Percentiles rank a stretch among this genome's conserved stretches.
Conservation (phyloP, 2,113 vertebrate genomes). For the Chionodraco myersi region DNA sequence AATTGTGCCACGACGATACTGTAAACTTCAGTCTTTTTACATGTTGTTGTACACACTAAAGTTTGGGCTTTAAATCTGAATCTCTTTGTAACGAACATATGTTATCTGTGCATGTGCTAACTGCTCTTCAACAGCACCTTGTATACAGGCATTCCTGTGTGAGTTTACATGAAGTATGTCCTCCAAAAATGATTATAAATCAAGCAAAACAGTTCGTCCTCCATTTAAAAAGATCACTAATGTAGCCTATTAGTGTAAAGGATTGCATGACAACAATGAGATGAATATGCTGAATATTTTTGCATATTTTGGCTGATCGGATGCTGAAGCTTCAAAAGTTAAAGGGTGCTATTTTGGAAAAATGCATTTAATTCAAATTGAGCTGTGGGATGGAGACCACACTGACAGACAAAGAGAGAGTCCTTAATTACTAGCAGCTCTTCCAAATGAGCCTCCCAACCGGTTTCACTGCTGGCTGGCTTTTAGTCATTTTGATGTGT, state of each 20-base stretch:
- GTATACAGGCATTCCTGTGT: constrained; percentile 14
- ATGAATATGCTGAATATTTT: constrained; percentile 68
- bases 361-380: constrained; percentile 27
- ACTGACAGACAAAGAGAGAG: constrained; percentile 9
- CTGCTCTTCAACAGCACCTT: background rate
- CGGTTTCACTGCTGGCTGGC: constrained; percentile 28
- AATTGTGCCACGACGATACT: constrained; percentile 41
- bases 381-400: constrained; percentile 26
- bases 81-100: constrained; percentile 13
- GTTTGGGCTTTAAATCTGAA: constrained; percentile 41
- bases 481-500: constrained; percentile 66
- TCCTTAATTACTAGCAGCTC: constrained; percentile 57
- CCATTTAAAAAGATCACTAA: constrained; percentile 16
- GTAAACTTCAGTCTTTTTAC: constrained; percentile 31
- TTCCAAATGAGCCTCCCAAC: constrained; percentile 27
- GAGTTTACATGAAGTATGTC: constrained; percentile 11
- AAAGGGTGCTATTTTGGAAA: constrained; percentile 46
- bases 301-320: constrained; percentile 68
- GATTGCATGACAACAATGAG: constrained; percentile 8
- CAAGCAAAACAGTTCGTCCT: constrained; percentile 18
- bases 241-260: constrained; percentile 3
- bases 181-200: constrained; percentile 45
- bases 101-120: constrained; percentile 3
- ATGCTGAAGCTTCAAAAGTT: constrained; percentile 56
- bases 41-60: constrained; percentile 13